Evolutionary conservation across 2,888 invertebrate species (phyloP), one percentile per base, ranked within the genome.

Genomic region (Dysmachus trigonus): DNA sequence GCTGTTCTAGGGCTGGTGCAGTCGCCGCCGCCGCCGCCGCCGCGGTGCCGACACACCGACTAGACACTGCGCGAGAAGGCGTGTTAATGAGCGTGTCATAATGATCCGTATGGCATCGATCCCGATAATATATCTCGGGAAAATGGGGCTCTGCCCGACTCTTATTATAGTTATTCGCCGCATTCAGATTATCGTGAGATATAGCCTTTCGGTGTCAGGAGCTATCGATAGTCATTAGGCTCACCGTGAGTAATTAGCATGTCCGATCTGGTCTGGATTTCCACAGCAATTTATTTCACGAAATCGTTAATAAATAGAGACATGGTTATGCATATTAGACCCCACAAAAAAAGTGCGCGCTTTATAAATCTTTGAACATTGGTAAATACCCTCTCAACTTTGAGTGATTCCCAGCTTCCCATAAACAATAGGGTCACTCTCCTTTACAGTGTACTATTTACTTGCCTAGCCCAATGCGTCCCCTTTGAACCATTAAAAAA

Each of bases 21-120:
- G 30, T 8, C 33, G 33, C 30, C 33, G 74, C 30, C 33, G 73
- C 31, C 27, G 15, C 51, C 41, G 10, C 41, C 18, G 18, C 53
- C 53, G 35, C 35, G 15, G 33, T 22, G 74, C 74, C n/a, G 33
- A 33, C 72, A 7, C 33, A 33, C 72, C 72, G 72, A 33, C 74
- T 31, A 35, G 33, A 35, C 35, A 35, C 22, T 18, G 30, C 30
- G 74, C 22, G 22, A 10, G n/a, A 33, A 74, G 74, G 74, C 35
- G 74, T 74, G 74, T 74, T 74, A 74, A 74, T 74, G 74, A 74
- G 74, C 74, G 74, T 74, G 74, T 74, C 74, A 74, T 74, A 74
- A 74, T 74, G 74, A 35, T 33, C 35, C 35, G 62, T 10, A 47
- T 47, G 62, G 62, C 22, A 62, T 62, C 62, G 62, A 62, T 62